phyloP scores from a whole-genome alignment of 2,888 invertebrate species.

The Nymphalis c-album region DNA sequence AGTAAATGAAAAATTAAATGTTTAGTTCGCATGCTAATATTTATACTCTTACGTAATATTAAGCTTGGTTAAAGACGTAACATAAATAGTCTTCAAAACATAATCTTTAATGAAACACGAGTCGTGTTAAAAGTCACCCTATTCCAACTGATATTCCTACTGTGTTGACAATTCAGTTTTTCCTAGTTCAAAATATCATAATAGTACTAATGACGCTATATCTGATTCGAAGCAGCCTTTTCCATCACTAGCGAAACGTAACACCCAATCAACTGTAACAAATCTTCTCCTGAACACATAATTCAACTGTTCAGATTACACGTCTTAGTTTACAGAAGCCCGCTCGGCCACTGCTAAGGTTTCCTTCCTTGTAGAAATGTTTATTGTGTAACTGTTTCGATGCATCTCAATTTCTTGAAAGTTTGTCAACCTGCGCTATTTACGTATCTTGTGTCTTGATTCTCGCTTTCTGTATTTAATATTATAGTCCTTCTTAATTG shows the following conservation, averaged over 20 bases:
- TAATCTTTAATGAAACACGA: no score
- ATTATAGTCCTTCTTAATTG: no score
- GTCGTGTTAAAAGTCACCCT: no score
- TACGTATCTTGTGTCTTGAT: no score
- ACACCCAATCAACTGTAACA: slow-evolving; percentile 18
- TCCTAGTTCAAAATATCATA: neutral
- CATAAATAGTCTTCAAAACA: no score
- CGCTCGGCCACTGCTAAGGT: slow-evolving; percentile 32
- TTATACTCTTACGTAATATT: no score
- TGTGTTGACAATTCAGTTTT: no score
- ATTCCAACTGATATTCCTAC: no score
- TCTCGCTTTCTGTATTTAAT: no score
- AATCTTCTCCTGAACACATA: slow-evolving; percentile 25
- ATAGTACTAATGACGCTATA: neutral
- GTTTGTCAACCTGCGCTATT: neutral
- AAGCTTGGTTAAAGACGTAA: no score
- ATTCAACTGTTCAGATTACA: slow-evolving; percentile 28
- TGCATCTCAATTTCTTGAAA: slow-evolving; percentile 19
- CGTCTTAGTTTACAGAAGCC: slow-evolving; percentile 36
- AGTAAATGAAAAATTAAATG: no score
- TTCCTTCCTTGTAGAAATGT: slow-evolving; percentile 33
- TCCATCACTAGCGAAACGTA: slow-evolving; percentile 16
- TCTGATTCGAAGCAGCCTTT: neutral
- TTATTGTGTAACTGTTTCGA: slow-evolving; percentile 29
- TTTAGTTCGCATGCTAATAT: no score